A percentile compares a stretch with the other conserved stretches of the same genome.
Conservation (phyloP, 2,113 vertebrate species). For the Cebidichthys violaceus region DNA sequence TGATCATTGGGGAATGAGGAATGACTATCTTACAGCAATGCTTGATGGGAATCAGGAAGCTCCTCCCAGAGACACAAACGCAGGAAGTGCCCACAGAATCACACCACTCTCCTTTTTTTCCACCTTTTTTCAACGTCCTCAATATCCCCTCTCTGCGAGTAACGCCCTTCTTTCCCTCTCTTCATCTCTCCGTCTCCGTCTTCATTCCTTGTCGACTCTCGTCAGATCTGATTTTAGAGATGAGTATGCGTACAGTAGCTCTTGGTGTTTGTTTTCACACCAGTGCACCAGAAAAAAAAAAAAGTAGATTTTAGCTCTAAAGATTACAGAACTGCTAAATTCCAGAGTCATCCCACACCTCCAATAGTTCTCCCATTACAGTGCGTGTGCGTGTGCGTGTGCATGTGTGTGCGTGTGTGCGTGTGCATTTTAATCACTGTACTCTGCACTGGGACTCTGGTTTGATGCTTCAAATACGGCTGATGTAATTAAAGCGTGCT, state of each 20-base stretch:
- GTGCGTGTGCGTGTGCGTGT: conserved; percentile 14
- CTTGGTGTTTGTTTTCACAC: conserved; percentile 31
- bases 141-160: conserved; percentile 3
- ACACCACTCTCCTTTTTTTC: conserved; percentile 32
- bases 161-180: conserved; percentile 4
- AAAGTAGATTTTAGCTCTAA: conserved; percentile 20
- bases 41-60: conserved; percentile 73
- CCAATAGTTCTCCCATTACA: conserved; percentile 13
- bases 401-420: conserved; percentile 9
- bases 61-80: conserved; percentile 70
- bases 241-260: background rate
- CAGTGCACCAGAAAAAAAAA: background rate
- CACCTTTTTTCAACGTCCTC: background rate
- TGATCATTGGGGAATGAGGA: conserved; percentile 59
- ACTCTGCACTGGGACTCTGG: background rate
- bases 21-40: conserved; percentile 41
- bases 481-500: background rate
- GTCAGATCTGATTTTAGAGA: background rate
- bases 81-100: conserved; percentile 56
- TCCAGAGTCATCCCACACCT: conserved; percentile 7
- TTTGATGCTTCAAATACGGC: conserved; percentile 9
- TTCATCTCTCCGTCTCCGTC: background rate
- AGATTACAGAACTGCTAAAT: conserved; percentile 26
- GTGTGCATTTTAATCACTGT: background rate
- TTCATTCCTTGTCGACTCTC: background rate